Evolutionary conservation across 1,140 invertebrate genomes (phyloP).

Genomic region (Zophobas atratus): DNA sequence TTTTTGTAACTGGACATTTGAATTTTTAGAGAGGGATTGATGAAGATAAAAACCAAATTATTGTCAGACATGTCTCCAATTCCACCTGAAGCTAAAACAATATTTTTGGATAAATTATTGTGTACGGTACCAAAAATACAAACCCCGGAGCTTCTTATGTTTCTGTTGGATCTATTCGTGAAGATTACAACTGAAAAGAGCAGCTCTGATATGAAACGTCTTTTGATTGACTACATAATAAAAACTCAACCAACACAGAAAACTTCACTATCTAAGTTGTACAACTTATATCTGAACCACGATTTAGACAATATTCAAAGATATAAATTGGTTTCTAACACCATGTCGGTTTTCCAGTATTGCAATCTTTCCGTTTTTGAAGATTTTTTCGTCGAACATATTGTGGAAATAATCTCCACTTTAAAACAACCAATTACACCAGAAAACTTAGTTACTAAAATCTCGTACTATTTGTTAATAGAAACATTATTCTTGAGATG

Average conservation of each 20-base stretch:
- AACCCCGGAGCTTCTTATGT: constrained; percentile 49
- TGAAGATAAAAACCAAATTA: neutral
- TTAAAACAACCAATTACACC: constrained; percentile 28
- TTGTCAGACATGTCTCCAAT: neutral
- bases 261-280: constrained; percentile 17
- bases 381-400: constrained; percentile 53
- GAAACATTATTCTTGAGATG: constrained; percentile 60
- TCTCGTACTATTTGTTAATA: constrained; percentile 53
- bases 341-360: constrained; percentile 50
- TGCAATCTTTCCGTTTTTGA: constrained; percentile 49
- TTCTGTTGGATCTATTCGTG: constrained; percentile 50
- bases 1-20: too few species aligned
- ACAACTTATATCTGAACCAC: neutral
- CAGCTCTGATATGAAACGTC: constrained; percentile 18
- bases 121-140: constrained; percentile 7
- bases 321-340: constrained; percentile 31
- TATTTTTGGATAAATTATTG: constrained; percentile 30
- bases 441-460: constrained; percentile 49
- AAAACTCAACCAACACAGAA: neutral
- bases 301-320: constrained; percentile 1
- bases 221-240: neutral
- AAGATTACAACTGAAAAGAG: constrained; percentile 39
- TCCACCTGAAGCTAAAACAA: neutral
- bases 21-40: constrained; percentile 1
- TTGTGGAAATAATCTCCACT: constrained; percentile 46